Conservation (phyloP, 2,797 vertebrate species). For the Pitangus sulphuratus region DNA sequence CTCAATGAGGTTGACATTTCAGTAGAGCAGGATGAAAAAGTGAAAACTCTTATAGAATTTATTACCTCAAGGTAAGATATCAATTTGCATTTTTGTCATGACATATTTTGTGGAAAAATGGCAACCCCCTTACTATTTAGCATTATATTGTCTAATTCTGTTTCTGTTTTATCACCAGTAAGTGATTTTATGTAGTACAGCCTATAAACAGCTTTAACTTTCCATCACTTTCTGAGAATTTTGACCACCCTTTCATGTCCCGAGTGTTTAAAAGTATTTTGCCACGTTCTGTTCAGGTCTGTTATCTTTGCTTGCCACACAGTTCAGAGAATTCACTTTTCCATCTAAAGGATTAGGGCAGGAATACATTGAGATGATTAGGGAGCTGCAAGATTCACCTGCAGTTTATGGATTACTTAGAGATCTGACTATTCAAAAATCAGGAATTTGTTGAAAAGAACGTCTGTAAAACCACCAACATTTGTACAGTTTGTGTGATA, state of each 20-base stretch:
- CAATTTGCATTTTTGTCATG: neutral
- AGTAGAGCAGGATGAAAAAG: conserved; percentile 94
- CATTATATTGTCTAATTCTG: neutral
- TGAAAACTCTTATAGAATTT: conserved; percentile 97
- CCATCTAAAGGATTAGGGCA: neutral
- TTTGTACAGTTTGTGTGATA: neutral
- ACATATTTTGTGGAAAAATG: neutral
- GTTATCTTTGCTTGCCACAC: neutral
- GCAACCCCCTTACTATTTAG: neutral
- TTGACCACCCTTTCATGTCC: neutral
- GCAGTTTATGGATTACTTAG: neutral
- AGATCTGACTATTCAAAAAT: neutral
- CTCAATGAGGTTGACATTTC: conserved; percentile 90
- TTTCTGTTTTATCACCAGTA: neutral
- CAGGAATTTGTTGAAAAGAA: neutral
- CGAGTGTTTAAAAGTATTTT: neutral
- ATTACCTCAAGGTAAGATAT: conserved; percentile 93
- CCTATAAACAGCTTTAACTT: neutral
- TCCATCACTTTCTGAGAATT: neutral
- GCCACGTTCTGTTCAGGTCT: neutral
- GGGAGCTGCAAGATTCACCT: neutral
- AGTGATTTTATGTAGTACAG: neutral
- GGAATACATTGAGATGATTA: neutral
- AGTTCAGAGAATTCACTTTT: neutral
- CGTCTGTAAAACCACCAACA: neutral